Evolutionary conservation across 2,888 invertebrate genomes (phyloP), one percentile per base, ranked within the genome.

Genomic region (Terebella lapidaria): DNA sequence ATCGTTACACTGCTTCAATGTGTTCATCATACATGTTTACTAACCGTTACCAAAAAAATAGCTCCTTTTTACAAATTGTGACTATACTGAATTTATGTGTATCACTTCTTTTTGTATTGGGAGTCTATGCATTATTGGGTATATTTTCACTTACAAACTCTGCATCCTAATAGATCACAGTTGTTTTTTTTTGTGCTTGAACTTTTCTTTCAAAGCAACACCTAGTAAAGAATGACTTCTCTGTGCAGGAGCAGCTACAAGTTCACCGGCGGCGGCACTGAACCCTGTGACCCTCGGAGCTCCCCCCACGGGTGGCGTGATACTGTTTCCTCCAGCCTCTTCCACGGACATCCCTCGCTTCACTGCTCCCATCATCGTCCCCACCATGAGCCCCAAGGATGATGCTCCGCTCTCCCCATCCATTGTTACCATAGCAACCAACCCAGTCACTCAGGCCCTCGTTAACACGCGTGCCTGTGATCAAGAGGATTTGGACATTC

Each of bases 331-430:
- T 18, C 68, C 68, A 15, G 56, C 61, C 5, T 46, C 52, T 45
- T 58, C 59, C 42, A 66, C 64, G 4, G 66, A 64, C 18, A 30
- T 65, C 4, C 69, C 69, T 3, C 55, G 20, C n/a, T 65, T 56
- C 53, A 55, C 61, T 3, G 66, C 66, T 10, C 67, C 69, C 0
- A 59, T 69, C 51, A 65, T 69, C 27, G 62, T 69, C 3, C 69
- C 69, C 3, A 58, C 67, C 35, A 67, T 68, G 67, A 55, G 35
- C 35, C 56, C 29, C 5, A 25, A 58, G 10, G n/a, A 47, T n/a
- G 52, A 56, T 22, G 27, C 29, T 4, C 53, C 54, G 25, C 30
- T 47, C 30, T 28, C 20, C 5, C 20, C 30, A 2, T 45, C 47
- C 5, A 20, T 35, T 1, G n/a, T n/a, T 26, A 22, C 27, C 35